Conservation (phyloP, 2,888 invertebrate genomes). For the Druceiella hillmani region DNA sequence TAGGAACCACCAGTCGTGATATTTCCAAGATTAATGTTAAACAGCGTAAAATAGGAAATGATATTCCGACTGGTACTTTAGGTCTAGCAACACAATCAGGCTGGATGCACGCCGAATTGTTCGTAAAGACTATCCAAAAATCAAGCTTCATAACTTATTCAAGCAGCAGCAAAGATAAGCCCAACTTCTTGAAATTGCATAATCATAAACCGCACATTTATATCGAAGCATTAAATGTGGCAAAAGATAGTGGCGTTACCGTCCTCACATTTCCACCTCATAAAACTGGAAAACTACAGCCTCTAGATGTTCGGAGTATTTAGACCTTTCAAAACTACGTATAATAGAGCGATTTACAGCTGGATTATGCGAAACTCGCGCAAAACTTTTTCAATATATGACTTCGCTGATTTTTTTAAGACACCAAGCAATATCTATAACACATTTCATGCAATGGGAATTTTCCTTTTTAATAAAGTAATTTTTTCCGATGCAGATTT, state of each 20-base stretch:
- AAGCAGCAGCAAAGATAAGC: background rate
- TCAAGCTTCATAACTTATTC: background rate
- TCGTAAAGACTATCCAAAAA: background rate
- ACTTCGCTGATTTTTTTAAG: background rate
- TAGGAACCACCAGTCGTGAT: background rate
- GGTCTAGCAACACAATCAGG: background rate
- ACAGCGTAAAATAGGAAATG: background rate
- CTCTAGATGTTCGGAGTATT: too few species aligned
- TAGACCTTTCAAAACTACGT: too few species aligned
- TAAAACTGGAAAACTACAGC: too few species aligned
- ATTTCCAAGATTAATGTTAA: background rate
- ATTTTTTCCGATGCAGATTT: too few species aligned
- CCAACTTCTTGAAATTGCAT: background rate
- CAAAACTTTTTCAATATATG: background rate
- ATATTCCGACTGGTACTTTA: background rate
- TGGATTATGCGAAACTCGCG: background rate
- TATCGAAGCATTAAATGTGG: background rate
- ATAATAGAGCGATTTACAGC: background rate
- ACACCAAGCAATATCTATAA: too few species aligned
- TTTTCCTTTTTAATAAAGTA: too few species aligned
- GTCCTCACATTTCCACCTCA: background rate
- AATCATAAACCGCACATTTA: background rate
- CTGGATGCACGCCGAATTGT: background rate
- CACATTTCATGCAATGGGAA: too few species aligned
- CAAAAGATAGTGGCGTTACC: slow-evolving; percentile 1